Percentiles rank a stretch among this genome's conserved stretches.
Conservation (phyloP, 2,888 invertebrate species). For the Latheticus oryzae region DNA sequence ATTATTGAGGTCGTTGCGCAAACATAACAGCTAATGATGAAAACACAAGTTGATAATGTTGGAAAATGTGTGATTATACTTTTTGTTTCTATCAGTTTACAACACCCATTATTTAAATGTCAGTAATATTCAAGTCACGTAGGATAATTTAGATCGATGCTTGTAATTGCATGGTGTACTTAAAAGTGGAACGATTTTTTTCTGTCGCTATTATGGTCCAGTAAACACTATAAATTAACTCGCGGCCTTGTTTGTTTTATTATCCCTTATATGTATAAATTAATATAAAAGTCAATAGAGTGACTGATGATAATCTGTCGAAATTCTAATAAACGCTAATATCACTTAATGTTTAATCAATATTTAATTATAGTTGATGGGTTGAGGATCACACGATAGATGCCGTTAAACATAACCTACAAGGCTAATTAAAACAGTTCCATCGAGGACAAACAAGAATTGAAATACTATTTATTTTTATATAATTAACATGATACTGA, state of each 20-base stretch:
- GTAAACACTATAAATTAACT: slow-evolving; percentile 46
- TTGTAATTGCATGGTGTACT: slow-evolving; percentile 33
- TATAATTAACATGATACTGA: too few relatives aligned
- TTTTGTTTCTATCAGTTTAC: slow-evolving; percentile 33
- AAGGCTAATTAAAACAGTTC: too few relatives aligned
- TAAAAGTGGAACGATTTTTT: slow-evolving; percentile 42
- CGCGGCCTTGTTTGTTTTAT: slow-evolving; percentile 47
- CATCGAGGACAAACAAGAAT: too few relatives aligned
- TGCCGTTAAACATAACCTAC: too few relatives aligned
- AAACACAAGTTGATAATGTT: slow-evolving; percentile 19
- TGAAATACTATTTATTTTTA: too few relatives aligned
- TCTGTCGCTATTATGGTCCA: slow-evolving; percentile 40
- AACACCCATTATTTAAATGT: slow-evolving; percentile 38
- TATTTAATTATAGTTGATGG: too few relatives aligned
- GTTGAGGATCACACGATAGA: too few relatives aligned
- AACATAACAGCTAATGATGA: slow-evolving; percentile 13
- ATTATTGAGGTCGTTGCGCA: slow-evolving; percentile 27
- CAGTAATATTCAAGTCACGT: slow-evolving; percentile 35
- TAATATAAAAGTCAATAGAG: slow-evolving; percentile 45
- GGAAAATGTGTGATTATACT: slow-evolving; percentile 34
- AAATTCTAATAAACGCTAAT: slow-evolving; percentile 40
- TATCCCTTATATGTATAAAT: slow-evolving; percentile 47
- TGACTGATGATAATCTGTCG: slow-evolving; percentile 40
- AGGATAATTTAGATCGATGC: slow-evolving; percentile 40
- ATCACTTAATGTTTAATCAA: slow-evolving; percentile 17